Conservation (phyloP, 1,140 invertebrate species). For the Penaeus chinensis region DNA sequence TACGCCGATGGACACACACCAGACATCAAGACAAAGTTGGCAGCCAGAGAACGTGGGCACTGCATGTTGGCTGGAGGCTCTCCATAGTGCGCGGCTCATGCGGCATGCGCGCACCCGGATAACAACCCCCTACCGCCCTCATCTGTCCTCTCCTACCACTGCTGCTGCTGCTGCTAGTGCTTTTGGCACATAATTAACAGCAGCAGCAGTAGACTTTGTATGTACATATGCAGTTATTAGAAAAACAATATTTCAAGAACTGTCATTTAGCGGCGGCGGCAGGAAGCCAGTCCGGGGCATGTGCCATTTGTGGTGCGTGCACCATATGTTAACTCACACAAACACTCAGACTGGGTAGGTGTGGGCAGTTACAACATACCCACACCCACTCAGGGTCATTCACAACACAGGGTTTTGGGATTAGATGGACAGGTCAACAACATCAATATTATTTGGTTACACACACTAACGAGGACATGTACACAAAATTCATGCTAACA, state of each 20-base stretch:
- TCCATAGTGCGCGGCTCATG: conserved; percentile 56
- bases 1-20: conserved; percentile 59
- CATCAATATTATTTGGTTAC: no score
- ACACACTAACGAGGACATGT: no score
- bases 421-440: no score
- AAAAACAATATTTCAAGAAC: no score
- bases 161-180: no score
- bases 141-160: conserved; percentile 22
- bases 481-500: no score
- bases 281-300: conserved; percentile 53
- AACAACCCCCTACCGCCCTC: conserved; percentile 51
- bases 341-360: conserved; percentile 39
- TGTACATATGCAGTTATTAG: background rate
- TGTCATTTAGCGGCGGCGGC: conserved; percentile 33
- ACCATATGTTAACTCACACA: conserved; percentile 53
- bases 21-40: conserved; percentile 59
- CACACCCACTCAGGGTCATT: conserved; percentile 28
- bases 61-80: conserved; percentile 62
- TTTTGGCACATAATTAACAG: background rate
- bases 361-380: conserved; percentile 18
- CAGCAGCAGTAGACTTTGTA: background rate
- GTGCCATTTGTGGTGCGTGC: conserved; percentile 47
- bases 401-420: background rate
- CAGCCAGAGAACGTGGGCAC: conserved; percentile 63
- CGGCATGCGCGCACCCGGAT: conserved; percentile 50